Evolutionary conservation across 2,113 vertebrate species (phyloP), one percentile per base, ranked within the genome.

Genomic region (Deroptyus accipitrinus): DNA sequence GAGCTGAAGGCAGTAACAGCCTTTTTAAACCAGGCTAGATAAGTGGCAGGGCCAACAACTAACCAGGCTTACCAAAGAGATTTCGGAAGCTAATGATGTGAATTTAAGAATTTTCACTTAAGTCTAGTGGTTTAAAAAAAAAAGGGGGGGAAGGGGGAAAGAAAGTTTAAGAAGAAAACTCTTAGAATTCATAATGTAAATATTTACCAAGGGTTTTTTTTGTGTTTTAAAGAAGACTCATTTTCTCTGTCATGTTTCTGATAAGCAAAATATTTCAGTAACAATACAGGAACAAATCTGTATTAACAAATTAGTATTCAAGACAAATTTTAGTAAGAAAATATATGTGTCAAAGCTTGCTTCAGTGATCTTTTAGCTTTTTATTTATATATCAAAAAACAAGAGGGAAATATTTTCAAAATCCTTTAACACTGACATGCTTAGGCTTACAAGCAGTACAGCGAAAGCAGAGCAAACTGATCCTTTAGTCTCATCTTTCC

Each of bases 241-340:
- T 94, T 93, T 92, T 91, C 48, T 86, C 59, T 86, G 35, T 73
- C 75, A 25, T 48, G 54, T 62, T 94, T 88, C 63, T 92, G 81
- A 80, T 82, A 85, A 86, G 39, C 31, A 78, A 86, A 74, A 42
- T 11, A 74, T 70, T 90, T 92, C 72, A 39, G 14, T 92, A 83
- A 77, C 87, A 94, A 85, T 59, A 74, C n/a, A 80, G 75, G 31
- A 81, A 23, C 31, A 90, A 90, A 44, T 16, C 31, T 88, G 30
- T 63, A 81, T 46, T 83, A 95, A 64, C 33, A 86, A 81, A 88
- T 95, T 48, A 90, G n/a, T 46, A 93, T 78, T 88, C 72, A 66
- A 91, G 25, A 62, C 22, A 62, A 55, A 67, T 64, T 83, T 76
- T 70, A 54, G 12, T 48, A 72, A 77, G 54, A 90, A 73, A 74